Base-by-base conservation (phyloP, 2,113 vertebrate species). In the Nymphicus hollandicus region DNA sequence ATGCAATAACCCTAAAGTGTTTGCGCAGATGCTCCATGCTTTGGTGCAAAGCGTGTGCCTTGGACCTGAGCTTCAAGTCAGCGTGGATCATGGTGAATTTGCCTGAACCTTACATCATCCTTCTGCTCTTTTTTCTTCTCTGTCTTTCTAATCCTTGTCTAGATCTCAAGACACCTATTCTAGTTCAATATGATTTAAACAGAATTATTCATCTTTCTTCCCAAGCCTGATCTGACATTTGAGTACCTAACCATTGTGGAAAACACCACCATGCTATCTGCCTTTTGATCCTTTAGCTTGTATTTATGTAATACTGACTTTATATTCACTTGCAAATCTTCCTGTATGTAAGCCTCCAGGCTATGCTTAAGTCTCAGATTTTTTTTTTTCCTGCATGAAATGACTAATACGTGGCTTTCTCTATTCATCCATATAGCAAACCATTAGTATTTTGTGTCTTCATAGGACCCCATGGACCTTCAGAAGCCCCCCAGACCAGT, bases 11-110 rank as follows among this genome's bases (percentile, higher is more conserved):
- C 61, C 44, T 56, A 17, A 46, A 88, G 46, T 0, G 1, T 56
- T 49, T 29, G 27, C 23, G 47, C 4, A 0, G 16, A 31, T 60
- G 5, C 27, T 46, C 33, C 1, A 2, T 7, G 31, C 27, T 0
- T 0, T 4, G 58, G 41, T 14, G 28, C 39, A 71, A 52, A 79
- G 13, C 33, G 16, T 0, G 0, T 6, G 19, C 33, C 35, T 68
- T 1, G 5, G 37, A 58, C 44, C 37, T 78, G 35, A 85, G 35
- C 47, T 76, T 33, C 81, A 56, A 56, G 64, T 25, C 46, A 35
- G 15, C 0, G 0, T 2, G 27, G 52, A 5, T 20, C 29, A 37
- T 27, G 46, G 15, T 11, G 50, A 18, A n/a, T 24, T 58, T 73
- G 4, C 11, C 25, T 49, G 33, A 74, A 43, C 20, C n/a, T 74